phyloP scores from a whole-genome alignment of 2,888 invertebrate species.

The Timandra comae region DNA sequence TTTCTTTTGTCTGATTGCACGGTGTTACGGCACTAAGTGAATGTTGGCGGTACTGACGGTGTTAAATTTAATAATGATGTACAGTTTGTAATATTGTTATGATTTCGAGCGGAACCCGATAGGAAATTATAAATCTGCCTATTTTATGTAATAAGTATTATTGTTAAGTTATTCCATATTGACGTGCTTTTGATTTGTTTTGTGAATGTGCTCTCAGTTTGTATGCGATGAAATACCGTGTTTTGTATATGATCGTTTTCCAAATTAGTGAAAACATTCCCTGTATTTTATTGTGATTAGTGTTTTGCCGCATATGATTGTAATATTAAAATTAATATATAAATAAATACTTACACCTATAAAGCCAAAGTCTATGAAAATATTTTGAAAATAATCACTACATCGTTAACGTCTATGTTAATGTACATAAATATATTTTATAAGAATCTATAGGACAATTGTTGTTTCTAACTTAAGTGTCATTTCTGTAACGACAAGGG shows the following conservation, averaged over 20 bases:
- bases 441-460: too few relatives aligned
- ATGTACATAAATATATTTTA: too few relatives aligned
- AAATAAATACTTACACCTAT: too few relatives aligned
- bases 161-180: conserved; percentile 68
- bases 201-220: conserved; percentile 28
- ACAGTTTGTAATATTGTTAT: conserved; percentile 49
- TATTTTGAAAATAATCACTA: too few relatives aligned
- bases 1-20: conserved; percentile 39
- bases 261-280: conserved; percentile 49
- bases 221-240: conserved; percentile 22
- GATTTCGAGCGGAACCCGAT: conserved; percentile 55
- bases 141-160: conserved; percentile 57
- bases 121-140: conserved; percentile 56
- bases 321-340: too few relatives aligned
- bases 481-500: conserved; percentile 17
- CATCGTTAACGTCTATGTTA: too few relatives aligned
- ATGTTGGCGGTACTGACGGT: conserved; percentile 64
- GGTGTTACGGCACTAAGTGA: conserved; percentile 56
- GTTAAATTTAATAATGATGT: conserved; percentile 34
- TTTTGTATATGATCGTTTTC: conserved; percentile 27
- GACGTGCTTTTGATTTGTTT: conserved; percentile 54
- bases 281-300: conserved; percentile 4
- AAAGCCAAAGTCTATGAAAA: too few relatives aligned
- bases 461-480: conserved; percentile 1
- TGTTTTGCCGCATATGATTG: too few relatives aligned